A percentile compares a stretch with the other conserved stretches of the same genome.
These are phyloP conservation scores for Seriola rivoliana DNA, from an alignment of 2,113 vertebrate species.

Conservation along the genomic window DNA sequence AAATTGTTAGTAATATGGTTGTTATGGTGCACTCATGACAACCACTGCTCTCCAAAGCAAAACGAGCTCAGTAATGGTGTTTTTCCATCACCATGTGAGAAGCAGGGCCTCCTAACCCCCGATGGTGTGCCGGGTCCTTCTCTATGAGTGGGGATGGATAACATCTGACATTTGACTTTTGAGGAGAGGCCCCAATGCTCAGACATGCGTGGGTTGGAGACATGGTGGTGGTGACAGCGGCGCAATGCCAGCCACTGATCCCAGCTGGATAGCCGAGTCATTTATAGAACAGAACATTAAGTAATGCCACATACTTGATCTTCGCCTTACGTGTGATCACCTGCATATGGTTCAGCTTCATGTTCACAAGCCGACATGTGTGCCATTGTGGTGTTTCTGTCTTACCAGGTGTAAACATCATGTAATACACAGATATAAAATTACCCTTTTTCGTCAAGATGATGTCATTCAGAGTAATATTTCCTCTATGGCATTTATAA, in stretches of 20 bases:
- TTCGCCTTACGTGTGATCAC: conserved; percentile 58
- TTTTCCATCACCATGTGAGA: conserved; percentile 58
- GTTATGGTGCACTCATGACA: conserved; percentile 39
- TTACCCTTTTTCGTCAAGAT: conserved; percentile 8
- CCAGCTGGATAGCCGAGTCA: conserved; percentile 77
- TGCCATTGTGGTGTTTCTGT: not conserved
- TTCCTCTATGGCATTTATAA: conserved; percentile 49
- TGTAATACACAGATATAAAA: not conserved
- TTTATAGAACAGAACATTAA: conserved; percentile 84
- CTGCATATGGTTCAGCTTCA: conserved; percentile 42
- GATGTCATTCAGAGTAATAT: conserved; percentile 32
- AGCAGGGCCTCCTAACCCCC: conserved; percentile 55
- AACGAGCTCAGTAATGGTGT: conserved; percentile 58
- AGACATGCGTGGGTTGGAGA: conserved; percentile 66
- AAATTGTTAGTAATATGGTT: conserved; percentile 35
- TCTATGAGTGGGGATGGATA: conserved; percentile 70
- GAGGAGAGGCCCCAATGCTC: conserved; percentile 67
- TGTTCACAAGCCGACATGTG: conserved; percentile 1
- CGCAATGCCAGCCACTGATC: conserved; percentile 71
- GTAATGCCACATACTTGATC: conserved; percentile 71
- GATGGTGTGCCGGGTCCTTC: conserved; percentile 55
- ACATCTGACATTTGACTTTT: conserved; percentile 85
- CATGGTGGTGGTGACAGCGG: conserved; percentile 62
- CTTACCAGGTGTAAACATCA: not conserved
- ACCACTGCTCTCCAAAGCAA: conserved; percentile 16